A percentile compares a stretch with the other conserved stretches of the same genome.
Evolutionary conservation across 2,113 vertebrate genomes (phyloP).

Genomic region (Saguinus imperator): DNA sequence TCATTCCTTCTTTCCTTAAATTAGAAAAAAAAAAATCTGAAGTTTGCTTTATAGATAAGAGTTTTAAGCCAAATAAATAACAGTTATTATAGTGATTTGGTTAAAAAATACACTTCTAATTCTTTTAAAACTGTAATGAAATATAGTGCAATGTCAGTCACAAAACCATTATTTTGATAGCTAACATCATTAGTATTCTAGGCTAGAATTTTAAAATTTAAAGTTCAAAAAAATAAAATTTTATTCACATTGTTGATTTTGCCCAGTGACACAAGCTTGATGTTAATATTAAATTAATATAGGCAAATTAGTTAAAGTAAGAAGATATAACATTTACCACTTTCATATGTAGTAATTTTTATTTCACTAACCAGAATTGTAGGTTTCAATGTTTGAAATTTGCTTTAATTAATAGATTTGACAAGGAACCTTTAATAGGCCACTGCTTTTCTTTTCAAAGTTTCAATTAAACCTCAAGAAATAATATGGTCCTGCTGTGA

Average conservation of each 20-base stretch:
- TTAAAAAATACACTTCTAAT: slow-evolving; percentile 26
- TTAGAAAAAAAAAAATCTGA: not conserved
- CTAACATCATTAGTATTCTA: not conserved
- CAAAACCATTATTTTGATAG: slow-evolving; percentile 22
- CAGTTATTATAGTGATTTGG: not conserved
- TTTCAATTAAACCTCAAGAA: not conserved
- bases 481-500: slow-evolving; percentile 8
- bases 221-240: not conserved
- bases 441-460: not conserved
- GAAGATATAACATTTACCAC: slow-evolving; percentile 11
- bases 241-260: slow-evolving; percentile 6
- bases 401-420: slow-evolving; percentile 31
- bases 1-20: slow-evolving; percentile 3
- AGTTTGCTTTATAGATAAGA: not conserved
- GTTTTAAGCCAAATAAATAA: slow-evolving; percentile 5
- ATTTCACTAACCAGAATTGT: slow-evolving; percentile 34
- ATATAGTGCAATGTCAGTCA: not conserved
- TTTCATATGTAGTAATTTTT: slow-evolving; percentile 19
- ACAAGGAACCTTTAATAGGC: not conserved
- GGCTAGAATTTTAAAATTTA: not conserved
- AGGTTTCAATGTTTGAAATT: not conserved
- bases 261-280: not conserved
- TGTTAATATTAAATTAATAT: slow-evolving; percentile 46
- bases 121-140: slow-evolving; percentile 38
- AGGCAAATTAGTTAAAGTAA: slow-evolving; percentile 8